phyloP scores from a whole-genome alignment of 2,113 vertebrate genomes.

The Serinus canaria region DNA sequence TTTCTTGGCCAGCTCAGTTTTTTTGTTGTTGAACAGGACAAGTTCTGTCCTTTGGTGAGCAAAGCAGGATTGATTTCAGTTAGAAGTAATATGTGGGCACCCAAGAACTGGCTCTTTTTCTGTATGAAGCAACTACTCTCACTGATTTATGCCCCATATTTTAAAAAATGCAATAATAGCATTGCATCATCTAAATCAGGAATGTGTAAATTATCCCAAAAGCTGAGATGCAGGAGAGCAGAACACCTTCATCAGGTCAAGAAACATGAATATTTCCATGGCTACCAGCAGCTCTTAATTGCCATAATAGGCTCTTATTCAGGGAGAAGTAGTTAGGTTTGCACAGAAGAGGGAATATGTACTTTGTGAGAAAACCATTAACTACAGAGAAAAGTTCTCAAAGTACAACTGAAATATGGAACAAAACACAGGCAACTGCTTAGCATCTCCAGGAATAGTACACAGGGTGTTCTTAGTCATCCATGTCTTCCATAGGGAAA shows the following conservation, averaged over 20 bases:
- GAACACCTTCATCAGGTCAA: background rate
- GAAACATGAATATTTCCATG: background rate
- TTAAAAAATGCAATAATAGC: background rate
- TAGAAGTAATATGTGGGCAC: background rate
- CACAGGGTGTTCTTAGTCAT: background rate
- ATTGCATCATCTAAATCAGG: background rate
- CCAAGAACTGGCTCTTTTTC: background rate
- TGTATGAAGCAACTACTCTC: background rate
- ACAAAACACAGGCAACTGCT: background rate
- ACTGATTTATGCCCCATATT: background rate
- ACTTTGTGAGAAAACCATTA: background rate
- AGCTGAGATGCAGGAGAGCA: background rate
- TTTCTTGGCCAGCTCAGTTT: background rate
- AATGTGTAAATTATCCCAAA: background rate
- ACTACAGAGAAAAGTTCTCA: background rate
- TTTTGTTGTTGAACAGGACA: accelerated
- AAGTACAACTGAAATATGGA: background rate
- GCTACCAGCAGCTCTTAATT: constrained; percentile 3
- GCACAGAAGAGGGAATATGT: background rate
- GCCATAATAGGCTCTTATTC: background rate
- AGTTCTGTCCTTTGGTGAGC: background rate
- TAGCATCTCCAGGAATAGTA: background rate
- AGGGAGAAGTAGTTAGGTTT: background rate
- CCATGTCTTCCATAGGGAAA: accelerated
- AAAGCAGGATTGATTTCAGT: background rate